Base-by-base conservation (phyloP, 1,140 invertebrate genomes). In the Chymomyza costata region DNA sequence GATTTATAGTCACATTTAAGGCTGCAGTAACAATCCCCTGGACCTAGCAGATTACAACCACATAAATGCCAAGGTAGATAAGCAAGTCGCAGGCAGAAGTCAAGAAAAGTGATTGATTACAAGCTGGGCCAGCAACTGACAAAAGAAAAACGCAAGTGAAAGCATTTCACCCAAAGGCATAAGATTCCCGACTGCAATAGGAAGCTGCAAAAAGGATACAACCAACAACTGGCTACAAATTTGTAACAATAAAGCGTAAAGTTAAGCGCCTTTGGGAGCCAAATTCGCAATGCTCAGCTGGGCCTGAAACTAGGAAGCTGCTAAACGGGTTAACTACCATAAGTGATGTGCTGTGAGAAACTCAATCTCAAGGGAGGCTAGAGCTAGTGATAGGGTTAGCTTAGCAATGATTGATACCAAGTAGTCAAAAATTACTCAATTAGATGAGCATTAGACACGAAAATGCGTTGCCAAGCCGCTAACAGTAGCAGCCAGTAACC, bases 1-100 rank as follows among this genome's bases (percentile, higher is more conserved):
- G 71, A 78, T 78, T 78, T 78, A 78, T 78, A 78, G 71, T 78
- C 71, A 64, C 71, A 78, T 78, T 78, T 78, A 70, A 66, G n/a
- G n/a, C n/a, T n/a, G n/a, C 39, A 45, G 55, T 55, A 60, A 60
- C 49, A 32, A 49, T 49, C 28, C 18, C 45, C 50, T 53, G 41
- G 53, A 50, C 37, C 41, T 34, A 51, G 43, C 40, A 51, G 55
- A 58, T 58, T 58, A 58, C 40, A 35, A 48, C 21, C 18, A 25
- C 49, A 55, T 31, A 38, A 46, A 30, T 11, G 50, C 46, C 56
- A 61, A 49, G 45, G 21, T 25, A 25, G 21, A 25, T 25, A 50
- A 45, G 47, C 55, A 61, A 63, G 64, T 39, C 49, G 39, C 43
- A 48, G 50, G 50, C 41, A 63, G 59, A 69, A 65, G 70, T 76